These are phyloP conservation scores for Hyposmocoma kahamanoa DNA, from an alignment of 1,140 invertebrate genomes.

Conservation along the genomic window DNA sequence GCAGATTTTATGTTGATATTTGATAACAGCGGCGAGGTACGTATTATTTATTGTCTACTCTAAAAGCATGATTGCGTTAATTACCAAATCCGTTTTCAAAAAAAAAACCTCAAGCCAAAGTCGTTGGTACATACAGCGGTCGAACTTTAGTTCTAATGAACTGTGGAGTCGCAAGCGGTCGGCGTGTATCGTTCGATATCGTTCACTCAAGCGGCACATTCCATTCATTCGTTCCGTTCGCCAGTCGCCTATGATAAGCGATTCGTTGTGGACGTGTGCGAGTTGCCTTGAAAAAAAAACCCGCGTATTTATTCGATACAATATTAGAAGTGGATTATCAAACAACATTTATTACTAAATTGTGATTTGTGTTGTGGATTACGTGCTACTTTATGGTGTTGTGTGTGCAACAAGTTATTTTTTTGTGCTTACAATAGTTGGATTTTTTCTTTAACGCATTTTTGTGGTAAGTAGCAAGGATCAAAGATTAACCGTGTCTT, in stretches of 20 bases:
- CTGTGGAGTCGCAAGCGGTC: neutral
- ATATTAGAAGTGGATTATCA: conserved; percentile 36
- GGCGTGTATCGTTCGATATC: conserved; percentile 7
- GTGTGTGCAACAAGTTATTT: conserved; percentile 49
- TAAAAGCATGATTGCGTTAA: no score
- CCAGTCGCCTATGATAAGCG: conserved; percentile 57
- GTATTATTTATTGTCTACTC: no score
- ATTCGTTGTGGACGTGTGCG: conserved; percentile 23
- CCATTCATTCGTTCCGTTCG: conserved; percentile 27
- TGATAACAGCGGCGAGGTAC: no score
- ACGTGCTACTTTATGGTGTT: conserved; percentile 30
- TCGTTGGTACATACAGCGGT: no score
- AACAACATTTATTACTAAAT: conserved; percentile 27
- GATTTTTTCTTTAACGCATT: conserved; percentile 48
- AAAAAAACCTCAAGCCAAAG: no score
- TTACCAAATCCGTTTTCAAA: no score
- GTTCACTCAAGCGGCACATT: conserved; percentile 23
- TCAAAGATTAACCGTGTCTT: no score
- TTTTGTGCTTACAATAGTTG: conserved; percentile 43
- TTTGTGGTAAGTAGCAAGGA: conserved; percentile 61
- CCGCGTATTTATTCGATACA: conserved; percentile 43
- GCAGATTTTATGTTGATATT: no score
- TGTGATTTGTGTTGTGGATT: conserved; percentile 45
- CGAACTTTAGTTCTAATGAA: no score
- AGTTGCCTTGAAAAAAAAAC: conserved; percentile 13